A percentile compares a stretch with the other conserved stretches of the same genome.
Conservation (phyloP, 1,140 invertebrate species). For the Drosophila chauvacae region DNA sequence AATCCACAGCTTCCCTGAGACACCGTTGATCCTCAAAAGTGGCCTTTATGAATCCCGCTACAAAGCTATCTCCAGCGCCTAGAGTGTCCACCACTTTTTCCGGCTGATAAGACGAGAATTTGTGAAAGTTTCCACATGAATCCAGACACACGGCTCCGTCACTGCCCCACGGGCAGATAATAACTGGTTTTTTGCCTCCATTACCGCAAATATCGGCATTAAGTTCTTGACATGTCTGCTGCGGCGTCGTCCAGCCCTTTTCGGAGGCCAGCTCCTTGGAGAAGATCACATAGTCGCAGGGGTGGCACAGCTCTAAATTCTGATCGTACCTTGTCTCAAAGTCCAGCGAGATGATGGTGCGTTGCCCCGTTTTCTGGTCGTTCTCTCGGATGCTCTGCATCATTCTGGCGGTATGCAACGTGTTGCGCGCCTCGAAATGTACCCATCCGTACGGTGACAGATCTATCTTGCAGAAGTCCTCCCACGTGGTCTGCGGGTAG, state of each 20-base stretch:
- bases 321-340: slow-evolving; percentile 87
- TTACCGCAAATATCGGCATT: neutral
- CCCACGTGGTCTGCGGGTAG: slow-evolving; percentile 87
- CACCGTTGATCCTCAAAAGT: slow-evolving; percentile 14
- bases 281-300: slow-evolving; percentile 88
- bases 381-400: slow-evolving; percentile 86
- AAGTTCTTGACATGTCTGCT: slow-evolving; percentile 39
- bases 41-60: slow-evolving; percentile 86
- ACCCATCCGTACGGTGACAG: slow-evolving; percentile 88
- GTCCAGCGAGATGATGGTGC: slow-evolving; percentile 88
- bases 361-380: slow-evolving; percentile 75
- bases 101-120: slow-evolving; percentile 85
- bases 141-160: slow-evolving; percentile 87
- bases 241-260: slow-evolving; percentile 46
- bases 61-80: slow-evolving; percentile 89
- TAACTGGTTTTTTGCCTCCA: slow-evolving; percentile 26
- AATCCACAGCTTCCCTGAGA: slow-evolving; percentile 84
- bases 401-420: slow-evolving; percentile 86
- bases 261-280: slow-evolving; percentile 85
- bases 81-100: slow-evolving; percentile 88
- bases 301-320: slow-evolving; percentile 85
- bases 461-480: slow-evolving; percentile 87
- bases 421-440: slow-evolving; percentile 90
- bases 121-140: slow-evolving; percentile 83
- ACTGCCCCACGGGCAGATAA: slow-evolving; percentile 90